Evolutionary conservation across 92 coral and sea anemone species (phyloP).

Genomic region (Parazoanthus darwini): DNA sequence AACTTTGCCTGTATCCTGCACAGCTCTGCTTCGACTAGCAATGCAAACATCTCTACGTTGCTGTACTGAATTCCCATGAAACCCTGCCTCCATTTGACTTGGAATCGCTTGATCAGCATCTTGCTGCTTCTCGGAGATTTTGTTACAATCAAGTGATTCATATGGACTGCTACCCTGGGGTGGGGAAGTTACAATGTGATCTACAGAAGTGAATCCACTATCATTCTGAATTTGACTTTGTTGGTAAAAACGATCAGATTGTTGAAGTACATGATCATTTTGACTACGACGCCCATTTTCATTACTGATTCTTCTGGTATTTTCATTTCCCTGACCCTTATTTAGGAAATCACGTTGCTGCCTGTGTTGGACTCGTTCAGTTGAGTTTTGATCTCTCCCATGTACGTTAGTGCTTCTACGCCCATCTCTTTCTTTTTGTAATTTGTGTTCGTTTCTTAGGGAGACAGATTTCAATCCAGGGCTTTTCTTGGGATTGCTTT

Average conservation of each 20-base stretch:
- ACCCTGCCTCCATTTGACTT: not conserved
- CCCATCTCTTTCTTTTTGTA: not conserved
- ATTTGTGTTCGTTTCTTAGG: not conserved
- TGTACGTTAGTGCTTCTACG: not conserved
- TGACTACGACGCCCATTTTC: not conserved
- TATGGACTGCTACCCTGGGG: not conserved
- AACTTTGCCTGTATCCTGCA: not conserved
- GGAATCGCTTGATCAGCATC: not conserved
- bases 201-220: constrained; percentile 37
- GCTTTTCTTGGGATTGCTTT: too few relatives aligned
- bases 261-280: not conserved
- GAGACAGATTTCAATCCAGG: not conserved
- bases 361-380: not conserved
- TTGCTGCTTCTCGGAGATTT: not conserved
- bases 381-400: not conserved
- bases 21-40: not conserved
- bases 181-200: not conserved
- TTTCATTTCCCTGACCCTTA: not conserved
- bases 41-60: not conserved
- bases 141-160: not conserved
- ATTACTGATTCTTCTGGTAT: not conserved
- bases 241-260: not conserved
- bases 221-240: constrained; percentile 5
- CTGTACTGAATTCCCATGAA: not conserved
- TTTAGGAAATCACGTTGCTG: not conserved